Percentiles rank a stretch among this genome's conserved stretches.
Evolutionary conservation across 2,113 vertebrate genomes (phyloP).

Genomic region (Nothocercus nigrocapillus): DNA sequence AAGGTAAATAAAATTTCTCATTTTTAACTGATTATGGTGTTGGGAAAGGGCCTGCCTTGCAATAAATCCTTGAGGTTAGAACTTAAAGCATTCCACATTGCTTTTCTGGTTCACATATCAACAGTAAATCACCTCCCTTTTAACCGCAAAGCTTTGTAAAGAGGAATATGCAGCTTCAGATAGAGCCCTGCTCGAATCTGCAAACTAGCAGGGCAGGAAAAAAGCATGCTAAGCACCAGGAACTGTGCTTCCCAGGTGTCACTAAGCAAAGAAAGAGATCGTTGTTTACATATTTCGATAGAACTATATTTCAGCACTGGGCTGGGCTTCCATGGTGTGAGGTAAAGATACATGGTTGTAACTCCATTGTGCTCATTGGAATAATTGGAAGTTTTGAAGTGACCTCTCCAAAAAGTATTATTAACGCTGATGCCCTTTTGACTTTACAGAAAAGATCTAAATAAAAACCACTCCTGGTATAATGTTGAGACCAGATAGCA

Average conservation of each 20-base stretch:
- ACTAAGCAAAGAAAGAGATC: background rate
- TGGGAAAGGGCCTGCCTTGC: background rate
- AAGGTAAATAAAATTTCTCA: background rate
- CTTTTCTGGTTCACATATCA: background rate
- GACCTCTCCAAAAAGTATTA: background rate
- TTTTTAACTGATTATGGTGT: background rate
- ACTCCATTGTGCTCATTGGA: background rate
- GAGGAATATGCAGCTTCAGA: background rate
- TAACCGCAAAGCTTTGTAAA: background rate
- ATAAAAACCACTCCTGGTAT: background rate
- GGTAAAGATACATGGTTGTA: background rate
- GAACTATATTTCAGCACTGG: background rate
- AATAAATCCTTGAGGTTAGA: background rate
- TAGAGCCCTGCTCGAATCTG: background rate
- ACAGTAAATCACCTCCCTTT: background rate
- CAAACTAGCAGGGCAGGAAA: background rate
- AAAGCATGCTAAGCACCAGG: background rate
- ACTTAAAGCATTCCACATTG: background rate
- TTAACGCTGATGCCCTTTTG: background rate
- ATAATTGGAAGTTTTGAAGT: background rate
- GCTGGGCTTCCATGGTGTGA: fast-evolving
- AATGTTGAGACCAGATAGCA: background rate
- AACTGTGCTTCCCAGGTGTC: background rate
- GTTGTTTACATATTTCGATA: no score
- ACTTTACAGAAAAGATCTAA: background rate